Percentiles rank a stretch among this genome's conserved stretches.
Conservation (phyloP, 2,888 invertebrate species). For the Eumacrocentrus americanus region DNA sequence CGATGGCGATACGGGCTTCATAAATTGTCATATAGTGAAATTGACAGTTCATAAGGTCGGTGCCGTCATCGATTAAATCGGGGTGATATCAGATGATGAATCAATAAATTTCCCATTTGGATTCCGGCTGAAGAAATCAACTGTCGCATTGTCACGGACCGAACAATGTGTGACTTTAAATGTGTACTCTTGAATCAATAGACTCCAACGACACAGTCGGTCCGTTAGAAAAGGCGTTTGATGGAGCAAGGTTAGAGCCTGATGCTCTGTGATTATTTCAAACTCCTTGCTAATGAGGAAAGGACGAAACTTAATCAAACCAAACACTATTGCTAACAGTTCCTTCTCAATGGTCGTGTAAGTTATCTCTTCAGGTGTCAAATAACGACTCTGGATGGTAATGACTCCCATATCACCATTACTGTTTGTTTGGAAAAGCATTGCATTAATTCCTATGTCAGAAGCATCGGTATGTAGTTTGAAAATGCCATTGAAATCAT, state of each 20-base stretch:
- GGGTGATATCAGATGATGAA: too few relatives aligned
- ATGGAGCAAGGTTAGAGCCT: slow-evolving; percentile 38
- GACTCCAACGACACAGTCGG: slow-evolving; percentile 40
- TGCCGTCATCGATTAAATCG: too few relatives aligned
- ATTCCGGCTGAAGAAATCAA: slow-evolving; percentile 42
- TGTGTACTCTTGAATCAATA: slow-evolving; percentile 40
- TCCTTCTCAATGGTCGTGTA: too few relatives aligned
- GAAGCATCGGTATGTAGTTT: too few relatives aligned
- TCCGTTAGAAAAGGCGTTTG: slow-evolving; percentile 37
- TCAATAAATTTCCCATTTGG: slow-evolving; percentile 3
- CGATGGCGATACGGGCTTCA: too few relatives aligned
- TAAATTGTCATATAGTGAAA: too few relatives aligned
- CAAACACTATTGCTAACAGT: slow-evolving; percentile 36
- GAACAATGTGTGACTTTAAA: slow-evolving; percentile 36
- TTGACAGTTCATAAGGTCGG: too few relatives aligned
- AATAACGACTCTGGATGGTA: slow-evolving; percentile 38
- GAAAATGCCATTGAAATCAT: too few relatives aligned
- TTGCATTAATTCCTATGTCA: too few relatives aligned
- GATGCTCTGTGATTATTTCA: slow-evolving; percentile 42
- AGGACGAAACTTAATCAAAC: slow-evolving; percentile 39
- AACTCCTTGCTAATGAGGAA: slow-evolving; percentile 37
- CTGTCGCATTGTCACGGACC: slow-evolving; percentile 40
- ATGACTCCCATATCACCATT: too few relatives aligned
- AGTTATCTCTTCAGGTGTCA: slow-evolving; percentile 31
- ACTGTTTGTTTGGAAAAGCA: too few relatives aligned